Conservation (phyloP, 2,797 vertebrate species). For the Tarsius wallacei region DNA sequence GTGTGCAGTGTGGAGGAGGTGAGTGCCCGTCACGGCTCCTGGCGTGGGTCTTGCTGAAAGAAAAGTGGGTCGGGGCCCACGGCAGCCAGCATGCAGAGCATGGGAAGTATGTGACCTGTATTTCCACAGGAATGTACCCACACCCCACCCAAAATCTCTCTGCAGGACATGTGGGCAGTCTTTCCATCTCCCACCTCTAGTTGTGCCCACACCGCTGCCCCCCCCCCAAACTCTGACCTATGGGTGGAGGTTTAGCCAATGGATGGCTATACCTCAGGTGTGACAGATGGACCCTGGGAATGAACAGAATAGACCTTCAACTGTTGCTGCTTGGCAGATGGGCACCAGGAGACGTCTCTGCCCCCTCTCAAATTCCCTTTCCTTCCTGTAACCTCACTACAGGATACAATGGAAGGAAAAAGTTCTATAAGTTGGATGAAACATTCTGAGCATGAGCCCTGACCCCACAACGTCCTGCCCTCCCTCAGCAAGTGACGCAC, state of each 20-base stretch:
- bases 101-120: neutral
- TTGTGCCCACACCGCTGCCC: neutral
- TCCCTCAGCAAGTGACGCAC: neutral
- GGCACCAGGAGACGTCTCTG: neutral
- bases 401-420: neutral
- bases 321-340: neutral
- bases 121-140: neutral
- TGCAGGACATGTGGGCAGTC: neutral
- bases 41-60: neutral
- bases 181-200: neutral
- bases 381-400: neutral
- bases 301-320: neutral
- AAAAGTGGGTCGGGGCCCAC: neutral
- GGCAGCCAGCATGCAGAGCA: neutral
- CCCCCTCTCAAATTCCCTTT: neutral
- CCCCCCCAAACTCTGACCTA: neutral
- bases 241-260: constrained; percentile 17
- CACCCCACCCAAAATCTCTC: constrained; percentile 59
- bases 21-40: neutral
- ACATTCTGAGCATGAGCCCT: neutral
- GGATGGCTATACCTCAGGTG: neutral
- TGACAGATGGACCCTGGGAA: neutral
- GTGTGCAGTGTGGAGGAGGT: constrained; percentile 98
- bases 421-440: fast-evolving
- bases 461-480: fast-evolving